Conservation (phyloP, 2,888 invertebrate species). For the Venusia cambrica region DNA sequence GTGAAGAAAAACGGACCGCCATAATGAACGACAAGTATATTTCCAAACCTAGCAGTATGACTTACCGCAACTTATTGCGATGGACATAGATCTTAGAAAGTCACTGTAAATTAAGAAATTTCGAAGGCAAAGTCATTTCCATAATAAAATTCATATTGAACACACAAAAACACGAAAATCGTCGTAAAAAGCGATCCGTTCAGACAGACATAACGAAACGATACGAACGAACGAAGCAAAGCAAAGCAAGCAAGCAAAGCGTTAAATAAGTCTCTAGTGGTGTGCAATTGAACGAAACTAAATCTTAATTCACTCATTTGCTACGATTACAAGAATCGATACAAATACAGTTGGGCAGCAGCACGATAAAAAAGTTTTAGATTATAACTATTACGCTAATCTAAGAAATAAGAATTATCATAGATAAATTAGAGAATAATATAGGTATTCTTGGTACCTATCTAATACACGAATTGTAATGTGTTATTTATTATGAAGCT, state of each 20-base stretch:
- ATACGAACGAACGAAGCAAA: slow-evolving; percentile 59
- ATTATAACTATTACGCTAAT: no score
- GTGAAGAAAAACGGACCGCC: slow-evolving; percentile 66
- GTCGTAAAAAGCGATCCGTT: slow-evolving; percentile 62
- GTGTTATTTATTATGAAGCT: no score
- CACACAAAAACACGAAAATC: slow-evolving; percentile 57
- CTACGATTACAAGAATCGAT: neutral
- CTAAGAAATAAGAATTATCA: no score
- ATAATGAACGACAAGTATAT: slow-evolving; percentile 75
- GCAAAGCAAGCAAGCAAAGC: no score
- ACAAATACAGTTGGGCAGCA: neutral
- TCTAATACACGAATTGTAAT: no score
- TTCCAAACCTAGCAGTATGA: slow-evolving; percentile 47
- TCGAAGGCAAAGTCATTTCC: slow-evolving; percentile 58
- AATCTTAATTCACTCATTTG: no score
- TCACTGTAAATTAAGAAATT: slow-evolving; percentile 55
- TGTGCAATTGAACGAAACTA: no score
- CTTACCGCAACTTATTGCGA: slow-evolving; percentile 74
- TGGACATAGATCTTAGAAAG: slow-evolving; percentile 58
- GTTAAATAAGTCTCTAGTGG: slow-evolving; percentile 42
- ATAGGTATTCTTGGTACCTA: no score
- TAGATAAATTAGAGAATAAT: no score
- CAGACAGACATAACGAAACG: no score
- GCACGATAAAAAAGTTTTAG: no score
- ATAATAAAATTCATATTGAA: slow-evolving; percentile 48